A percentile compares a stretch with the other conserved stretches of the same genome.
Conservation (phyloP, 2,797 vertebrate species). For the Sciurus carolinensis region DNA sequence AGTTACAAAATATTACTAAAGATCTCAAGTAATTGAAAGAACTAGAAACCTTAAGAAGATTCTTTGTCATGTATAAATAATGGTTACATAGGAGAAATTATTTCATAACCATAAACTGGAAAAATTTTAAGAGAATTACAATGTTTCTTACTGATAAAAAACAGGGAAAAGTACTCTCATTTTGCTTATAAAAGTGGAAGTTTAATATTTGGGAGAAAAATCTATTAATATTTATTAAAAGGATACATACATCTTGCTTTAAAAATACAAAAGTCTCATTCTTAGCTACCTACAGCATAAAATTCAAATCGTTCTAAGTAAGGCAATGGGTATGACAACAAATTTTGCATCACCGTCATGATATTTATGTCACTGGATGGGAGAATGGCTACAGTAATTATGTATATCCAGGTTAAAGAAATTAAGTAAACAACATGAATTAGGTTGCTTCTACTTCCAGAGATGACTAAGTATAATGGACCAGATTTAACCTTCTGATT, state of each 20-base stretch:
- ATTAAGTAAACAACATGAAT: neutral
- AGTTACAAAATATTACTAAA: neutral
- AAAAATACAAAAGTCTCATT: too few relatives aligned
- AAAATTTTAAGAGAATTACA: neutral
- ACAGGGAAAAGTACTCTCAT: neutral
- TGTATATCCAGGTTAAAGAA: too few relatives aligned
- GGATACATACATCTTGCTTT: too few relatives aligned
- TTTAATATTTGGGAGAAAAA: neutral
- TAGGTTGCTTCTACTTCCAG: neutral
- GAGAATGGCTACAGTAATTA: too few relatives aligned
- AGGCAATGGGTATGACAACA: too few relatives aligned
- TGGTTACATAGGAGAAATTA: neutral
- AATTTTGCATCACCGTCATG: too few relatives aligned
- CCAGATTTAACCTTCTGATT: too few relatives aligned
- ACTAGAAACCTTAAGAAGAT: neutral
- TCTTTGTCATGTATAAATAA: neutral
- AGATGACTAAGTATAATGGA: neutral
- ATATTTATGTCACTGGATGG: too few relatives aligned
- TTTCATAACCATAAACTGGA: neutral
- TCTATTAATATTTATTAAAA: neutral
- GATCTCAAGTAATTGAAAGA: neutral
- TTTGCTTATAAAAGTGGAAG: constrained; percentile 1
- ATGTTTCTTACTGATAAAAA: neutral
- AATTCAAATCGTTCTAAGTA: too few relatives aligned
- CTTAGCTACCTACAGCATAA: too few relatives aligned